A percentile compares a stretch with the other conserved stretches of the same genome.
phyloP scores from a whole-genome alignment of 2,888 invertebrate species.

The Cloeon dipterum region DNA sequence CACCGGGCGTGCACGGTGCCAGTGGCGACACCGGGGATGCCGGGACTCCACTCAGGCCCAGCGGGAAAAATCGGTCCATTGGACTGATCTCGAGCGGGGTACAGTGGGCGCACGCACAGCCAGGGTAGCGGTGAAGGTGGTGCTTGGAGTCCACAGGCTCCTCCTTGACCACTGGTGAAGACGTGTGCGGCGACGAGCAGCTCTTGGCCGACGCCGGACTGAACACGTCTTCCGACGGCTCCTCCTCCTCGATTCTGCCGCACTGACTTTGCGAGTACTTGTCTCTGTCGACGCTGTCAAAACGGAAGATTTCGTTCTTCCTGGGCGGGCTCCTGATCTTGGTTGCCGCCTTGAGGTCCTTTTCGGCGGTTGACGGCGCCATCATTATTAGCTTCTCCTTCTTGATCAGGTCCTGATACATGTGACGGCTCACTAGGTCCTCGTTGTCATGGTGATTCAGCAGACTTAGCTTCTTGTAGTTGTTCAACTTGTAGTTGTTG shows the following conservation, averaged over 20 bases:
- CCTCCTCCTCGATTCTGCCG: slow-evolving; percentile 17
- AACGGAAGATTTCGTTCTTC: slow-evolving; percentile 25
- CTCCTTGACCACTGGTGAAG: slow-evolving; percentile 27
- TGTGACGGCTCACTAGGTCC: slow-evolving; percentile 12
- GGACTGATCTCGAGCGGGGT: slow-evolving; percentile 18
- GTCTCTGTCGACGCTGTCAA: slow-evolving; percentile 20
- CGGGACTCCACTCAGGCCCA: slow-evolving; percentile 16
- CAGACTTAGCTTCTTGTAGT: slow-evolving; percentile 3
- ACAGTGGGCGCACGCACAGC: slow-evolving; percentile 15
- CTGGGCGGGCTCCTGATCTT: slow-evolving; percentile 9
- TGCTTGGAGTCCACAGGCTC: slow-evolving; percentile 6
- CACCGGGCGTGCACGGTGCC: slow-evolving; percentile 23
- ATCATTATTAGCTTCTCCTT: slow-evolving; percentile 4
- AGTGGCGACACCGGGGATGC: slow-evolving; percentile 30
- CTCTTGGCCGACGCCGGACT: slow-evolving; percentile 29
- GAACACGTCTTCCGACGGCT: slow-evolving; percentile 33
- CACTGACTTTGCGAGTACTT: slow-evolving; percentile 12
- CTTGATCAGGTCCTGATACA: slow-evolving; percentile 3
- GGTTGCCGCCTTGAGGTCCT: slow-evolving; percentile 3
- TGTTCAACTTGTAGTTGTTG: too few species aligned
- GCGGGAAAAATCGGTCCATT: slow-evolving; percentile 17
- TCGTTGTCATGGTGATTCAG: slow-evolving; percentile 8
- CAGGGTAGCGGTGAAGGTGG: slow-evolving; percentile 13
- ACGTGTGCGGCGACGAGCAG: slow-evolving; percentile 21
- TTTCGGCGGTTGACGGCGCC: not conserved